Evolutionary conservation across 2,797 vertebrate species (phyloP), one percentile per base, ranked within the genome.

Genomic region (Manis crassicaudata): DNA sequence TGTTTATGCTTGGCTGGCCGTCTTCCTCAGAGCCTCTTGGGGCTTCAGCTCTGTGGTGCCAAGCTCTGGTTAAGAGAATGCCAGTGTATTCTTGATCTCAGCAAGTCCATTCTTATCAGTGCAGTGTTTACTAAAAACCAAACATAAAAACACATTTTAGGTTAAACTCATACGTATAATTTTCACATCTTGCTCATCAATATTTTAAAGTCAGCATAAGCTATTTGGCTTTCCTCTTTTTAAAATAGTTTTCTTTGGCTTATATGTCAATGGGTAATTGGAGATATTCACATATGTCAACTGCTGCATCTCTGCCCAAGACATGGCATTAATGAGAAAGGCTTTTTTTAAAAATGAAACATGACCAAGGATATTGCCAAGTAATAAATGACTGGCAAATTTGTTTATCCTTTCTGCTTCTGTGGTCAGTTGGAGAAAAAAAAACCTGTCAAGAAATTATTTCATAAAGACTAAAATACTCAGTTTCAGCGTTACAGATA

Each of bases 1-100:
- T 95, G 75, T 97, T 97, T 96, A 90, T 95, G 97, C 96, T 96
- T 97, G 97, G 96, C 96, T 96, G 87, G 95, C 90, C 97, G 46
- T 94, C 97, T 97, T 93, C 96, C 96, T 95, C 52, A 35, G 60
- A 68, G 54, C 60, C 65, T 40, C 63, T 92, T 84, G 62, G 35
- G 89, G 83, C 63, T 32, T 81, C n/a, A 56, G 79, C 70, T 83
- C 83, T 90, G 77, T 76, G 76, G 86, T 83, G 94, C 87, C 65
- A 68, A 84, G 60, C 73, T 86, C 14, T 63, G 77, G 79, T 86
- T 86, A 65, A 81, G 84, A 88, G 81, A 93, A 90, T 79, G 88
- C 40, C 75, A 60, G 2, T 75, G 62, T 81, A 72, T 18, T 90
- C 93, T 90, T 76, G 63, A 92, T 73, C 52, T 73, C 79, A 91